Evolutionary conservation across 2,888 invertebrate species (phyloP).

Genomic region (Stictocephala bisonia): DNA sequence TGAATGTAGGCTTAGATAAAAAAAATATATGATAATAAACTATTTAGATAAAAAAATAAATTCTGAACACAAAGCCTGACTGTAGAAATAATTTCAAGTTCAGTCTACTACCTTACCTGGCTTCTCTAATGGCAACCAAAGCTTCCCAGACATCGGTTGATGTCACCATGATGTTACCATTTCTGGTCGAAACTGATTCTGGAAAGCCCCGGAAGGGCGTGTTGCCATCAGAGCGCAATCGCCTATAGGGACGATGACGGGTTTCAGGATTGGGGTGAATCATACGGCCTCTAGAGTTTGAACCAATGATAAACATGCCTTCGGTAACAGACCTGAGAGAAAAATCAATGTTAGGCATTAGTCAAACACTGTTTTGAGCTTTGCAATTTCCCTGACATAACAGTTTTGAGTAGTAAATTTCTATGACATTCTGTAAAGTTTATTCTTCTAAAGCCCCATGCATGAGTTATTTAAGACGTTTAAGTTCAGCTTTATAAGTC

Average conservation of each 20-base stretch:
- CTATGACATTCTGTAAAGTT: too few species aligned
- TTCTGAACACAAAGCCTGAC: too few species aligned
- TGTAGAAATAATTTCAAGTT: too few species aligned
- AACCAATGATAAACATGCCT: slow-evolving; percentile 51
- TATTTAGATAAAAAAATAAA: too few species aligned
- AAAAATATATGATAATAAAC: too few species aligned
- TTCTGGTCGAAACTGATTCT: slow-evolving; percentile 6
- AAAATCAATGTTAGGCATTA: background rate
- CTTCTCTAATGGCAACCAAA: slow-evolving; percentile 73
- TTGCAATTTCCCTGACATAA: too few species aligned
- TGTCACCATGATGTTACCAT: slow-evolving; percentile 63
- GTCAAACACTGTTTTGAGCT: too few species aligned
- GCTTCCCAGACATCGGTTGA: slow-evolving; percentile 76
- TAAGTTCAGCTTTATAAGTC: too few species aligned
- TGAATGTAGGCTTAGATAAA: too few species aligned
- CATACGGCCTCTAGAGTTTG: slow-evolving; percentile 49
- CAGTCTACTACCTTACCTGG: slow-evolving; percentile 65
- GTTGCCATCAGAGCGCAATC: slow-evolving; percentile 19
- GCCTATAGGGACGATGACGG: background rate
- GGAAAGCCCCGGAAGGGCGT: slow-evolving; percentile 48
- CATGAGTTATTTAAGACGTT: too few species aligned
- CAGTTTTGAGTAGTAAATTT: too few species aligned
- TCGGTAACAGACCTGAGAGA: background rate
- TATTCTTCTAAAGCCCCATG: too few species aligned
- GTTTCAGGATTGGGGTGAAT: slow-evolving; percentile 7